Evolutionary conservation across 2,113 vertebrate genomes (phyloP).

Genomic region (Microtus montanus): DNA sequence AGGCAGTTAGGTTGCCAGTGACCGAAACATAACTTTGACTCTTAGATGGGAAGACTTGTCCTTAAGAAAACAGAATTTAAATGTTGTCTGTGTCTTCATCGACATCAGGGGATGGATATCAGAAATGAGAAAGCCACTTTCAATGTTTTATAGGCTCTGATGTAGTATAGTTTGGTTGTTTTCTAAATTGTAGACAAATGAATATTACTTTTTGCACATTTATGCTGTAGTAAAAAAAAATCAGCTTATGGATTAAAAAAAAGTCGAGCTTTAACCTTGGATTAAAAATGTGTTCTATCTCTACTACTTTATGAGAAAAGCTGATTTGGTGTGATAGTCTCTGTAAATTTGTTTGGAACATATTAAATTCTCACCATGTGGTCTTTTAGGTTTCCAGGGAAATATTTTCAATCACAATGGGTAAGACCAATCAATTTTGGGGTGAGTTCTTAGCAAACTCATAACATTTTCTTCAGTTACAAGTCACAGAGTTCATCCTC

Average conservation of each 20-base stretch:
- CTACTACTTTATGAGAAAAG: conserved; percentile 48
- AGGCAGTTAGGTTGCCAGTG: conserved; percentile 9
- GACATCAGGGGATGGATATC: conserved; percentile 41
- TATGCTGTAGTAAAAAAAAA: background rate
- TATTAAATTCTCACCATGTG: conserved; percentile 3
- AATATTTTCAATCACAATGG: background rate
- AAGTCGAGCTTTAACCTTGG: conserved; percentile 52
- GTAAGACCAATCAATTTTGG: conserved; percentile 13
- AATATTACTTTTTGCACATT: conserved; percentile 72
- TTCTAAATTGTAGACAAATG: conserved; percentile 60
- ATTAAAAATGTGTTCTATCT: conserved; percentile 51
- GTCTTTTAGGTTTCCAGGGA: background rate
- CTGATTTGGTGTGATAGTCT: background rate
- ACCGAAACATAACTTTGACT: conserved; percentile 8
- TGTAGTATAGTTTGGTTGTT: conserved; percentile 59
- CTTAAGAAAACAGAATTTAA: conserved; percentile 35
- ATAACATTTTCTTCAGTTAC: background rate
- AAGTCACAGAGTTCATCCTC: background rate
- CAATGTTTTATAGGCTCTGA: conserved; percentile 75
- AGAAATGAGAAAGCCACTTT: conserved; percentile 77
- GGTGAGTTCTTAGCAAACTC: background rate
- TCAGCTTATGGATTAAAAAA: conserved; percentile 9
- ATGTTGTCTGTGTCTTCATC: background rate
- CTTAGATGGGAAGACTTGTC: conserved; percentile 37
- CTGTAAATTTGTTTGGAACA: conserved; percentile 47